These are phyloP conservation scores for Eupeodes latifasciatus DNA, from an alignment of 2,888 invertebrate genomes.

Conservation along the genomic window DNA sequence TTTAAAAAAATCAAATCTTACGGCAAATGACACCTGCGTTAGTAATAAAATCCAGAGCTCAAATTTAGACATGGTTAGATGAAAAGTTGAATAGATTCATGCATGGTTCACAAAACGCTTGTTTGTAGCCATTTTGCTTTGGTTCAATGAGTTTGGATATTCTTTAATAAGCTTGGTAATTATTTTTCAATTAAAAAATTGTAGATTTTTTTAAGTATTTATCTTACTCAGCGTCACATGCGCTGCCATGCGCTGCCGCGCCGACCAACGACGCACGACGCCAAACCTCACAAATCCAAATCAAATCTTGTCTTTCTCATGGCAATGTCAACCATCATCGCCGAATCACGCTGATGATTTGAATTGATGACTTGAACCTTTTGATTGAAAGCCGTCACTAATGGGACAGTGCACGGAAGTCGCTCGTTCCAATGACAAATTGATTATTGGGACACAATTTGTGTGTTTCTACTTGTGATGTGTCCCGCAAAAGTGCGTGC, in stretches of 20 bases:
- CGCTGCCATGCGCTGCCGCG: too few relatives aligned
- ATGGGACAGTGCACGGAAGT: constrained; percentile 67
- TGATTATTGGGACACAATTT: constrained; percentile 75
- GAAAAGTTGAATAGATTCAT: constrained; percentile 4
- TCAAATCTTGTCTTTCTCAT: neutral
- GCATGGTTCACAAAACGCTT: neutral
- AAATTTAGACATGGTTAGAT: constrained; percentile 39
- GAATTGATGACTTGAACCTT: constrained; percentile 68
- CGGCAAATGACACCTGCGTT: constrained; percentile 6
- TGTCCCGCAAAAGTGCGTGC: constrained; percentile 55
- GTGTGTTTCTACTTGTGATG: constrained; percentile 52
- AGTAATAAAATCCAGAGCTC: constrained; percentile 33
- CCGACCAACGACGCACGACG: too few relatives aligned
- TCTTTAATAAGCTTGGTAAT: constrained; percentile 59
- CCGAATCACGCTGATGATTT: constrained; percentile 51
- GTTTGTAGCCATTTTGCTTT: neutral
- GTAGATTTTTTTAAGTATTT: neutral
- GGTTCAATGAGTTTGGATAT: constrained; percentile 41
- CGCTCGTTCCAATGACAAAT: constrained; percentile 76
- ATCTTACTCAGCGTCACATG: too few relatives aligned
- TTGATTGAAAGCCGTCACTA: constrained; percentile 76
- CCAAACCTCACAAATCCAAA: constrained; percentile 6
- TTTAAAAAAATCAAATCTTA: neutral
- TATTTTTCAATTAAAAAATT: constrained; percentile 67
- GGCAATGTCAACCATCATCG: neutral